Base-by-base conservation (phyloP, 2,113 vertebrate genomes). In the Eurystomus gularis region DNA sequence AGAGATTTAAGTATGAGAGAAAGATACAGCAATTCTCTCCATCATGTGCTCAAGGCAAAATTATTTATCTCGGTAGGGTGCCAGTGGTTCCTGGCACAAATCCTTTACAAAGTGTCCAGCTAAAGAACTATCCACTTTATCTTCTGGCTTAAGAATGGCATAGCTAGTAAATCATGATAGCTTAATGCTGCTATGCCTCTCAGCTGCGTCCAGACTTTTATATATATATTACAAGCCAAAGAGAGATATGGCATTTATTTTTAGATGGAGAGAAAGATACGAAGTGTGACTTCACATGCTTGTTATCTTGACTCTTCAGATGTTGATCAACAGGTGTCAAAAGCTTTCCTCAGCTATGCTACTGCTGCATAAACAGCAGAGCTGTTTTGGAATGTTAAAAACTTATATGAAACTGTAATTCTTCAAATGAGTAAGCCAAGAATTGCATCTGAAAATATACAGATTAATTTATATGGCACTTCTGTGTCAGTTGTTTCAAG, bases 211-310 rank as follows among this genome's bases (percentile, higher is more conserved):
- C 37, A 46, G 54, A 73, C 19, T 86, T 87, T 51, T 69, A 66
- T 28, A 37, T 60, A 28, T 49, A 68, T 17, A 54, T 65, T 37
- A 83, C 39, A 69, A 85, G 58, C 14, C 14, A 6, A 40, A 75
- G 58, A 71, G 82, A 94, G 71, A 37, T 7, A 46, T 49, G 35
- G 46, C 57, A 58, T 68, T 86, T 91, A 72, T 93, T 89, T 96
- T 95, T 66, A 86, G 54, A 66, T 40, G 10, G 44, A 93, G 78
- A 79, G 57, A 92, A 93, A 77, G 51, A 65, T 29, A 81, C 52
- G n/a, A 94, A 93, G 37, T 52, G 60, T 96, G 84, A 97, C 54
- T 89, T 91, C 57, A 92, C 39, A 76, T 17, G 42, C 84, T 95
- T 78, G 85, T 86, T 85, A 95, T 66, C 66, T 83, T 1, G 2